phyloP scores from a whole-genome alignment of 1,140 invertebrate species.

The Acromyrmex heyeri region DNA sequence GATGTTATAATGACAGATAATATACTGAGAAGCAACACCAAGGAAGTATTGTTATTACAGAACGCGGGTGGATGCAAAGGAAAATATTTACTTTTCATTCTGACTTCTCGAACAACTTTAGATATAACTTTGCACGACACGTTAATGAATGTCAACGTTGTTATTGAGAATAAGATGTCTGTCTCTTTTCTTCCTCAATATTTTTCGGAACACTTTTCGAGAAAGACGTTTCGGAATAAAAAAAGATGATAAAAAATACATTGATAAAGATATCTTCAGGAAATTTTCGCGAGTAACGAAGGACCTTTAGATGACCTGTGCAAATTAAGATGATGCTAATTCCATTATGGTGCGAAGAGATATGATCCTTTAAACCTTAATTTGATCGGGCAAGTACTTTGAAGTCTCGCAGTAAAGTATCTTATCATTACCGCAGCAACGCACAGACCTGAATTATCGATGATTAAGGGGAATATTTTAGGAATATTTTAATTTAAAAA shows the following conservation, averaged over 20 bases:
- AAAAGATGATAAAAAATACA: slow-evolving; percentile 10
- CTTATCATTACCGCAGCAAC: slow-evolving; percentile 19
- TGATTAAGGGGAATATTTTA: background rate
- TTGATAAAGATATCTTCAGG: background rate
- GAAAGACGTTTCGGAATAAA: background rate
- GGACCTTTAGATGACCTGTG: background rate
- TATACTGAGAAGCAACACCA: background rate
- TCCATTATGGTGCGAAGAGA: slow-evolving; percentile 9
- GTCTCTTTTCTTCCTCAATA: background rate
- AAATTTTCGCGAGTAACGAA: slow-evolving; percentile 3
- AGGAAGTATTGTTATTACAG: background rate
- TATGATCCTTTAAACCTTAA: slow-evolving; percentile 31
- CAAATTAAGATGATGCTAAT: slow-evolving; percentile 36
- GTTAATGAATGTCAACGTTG: slow-evolving; percentile 50
- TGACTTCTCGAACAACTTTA: slow-evolving; percentile 52
- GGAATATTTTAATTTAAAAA: slow-evolving; percentile 8
- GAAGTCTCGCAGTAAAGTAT: slow-evolving; percentile 11
- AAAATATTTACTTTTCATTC: slow-evolving; percentile 55
- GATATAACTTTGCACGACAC: background rate
- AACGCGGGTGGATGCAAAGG: background rate
- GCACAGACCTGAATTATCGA: slow-evolving; percentile 2
- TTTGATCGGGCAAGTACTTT: slow-evolving; percentile 18
- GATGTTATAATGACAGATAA: slow-evolving; percentile 16
- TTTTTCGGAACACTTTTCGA: background rate
- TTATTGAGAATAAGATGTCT: background rate